Evolutionary conservation across 2,797 vertebrate genomes (phyloP), one percentile per base, ranked within the genome.

Genomic region (Anas acuta): DNA sequence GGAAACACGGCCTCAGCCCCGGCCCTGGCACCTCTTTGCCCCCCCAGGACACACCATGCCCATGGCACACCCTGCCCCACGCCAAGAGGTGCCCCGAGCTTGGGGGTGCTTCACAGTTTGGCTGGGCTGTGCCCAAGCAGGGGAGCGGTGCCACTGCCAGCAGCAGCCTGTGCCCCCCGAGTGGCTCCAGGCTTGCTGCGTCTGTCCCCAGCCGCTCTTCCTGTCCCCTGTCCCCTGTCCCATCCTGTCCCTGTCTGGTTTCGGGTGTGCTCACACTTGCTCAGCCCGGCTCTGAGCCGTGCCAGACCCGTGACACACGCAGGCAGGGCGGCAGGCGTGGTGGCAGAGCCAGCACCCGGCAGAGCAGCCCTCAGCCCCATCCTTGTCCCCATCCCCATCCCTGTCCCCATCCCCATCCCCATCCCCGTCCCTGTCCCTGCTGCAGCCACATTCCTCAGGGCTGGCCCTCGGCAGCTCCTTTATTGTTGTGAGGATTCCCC

Each of bases 1-100:
- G 18, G 22, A 83, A 83, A 62, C 0, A 3, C 47, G 6, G 25
- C 32, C 0, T 0, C 1, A 0, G 1, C 14, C 54, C 51, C 41
- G 39, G 14, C 32, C 54, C 70, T 12, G 53, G 54, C 58, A 20
- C 26, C 39, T 60, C 37, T 47, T 77, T n/a, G 1, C 10, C 26
- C 19, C 9, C 7, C 26, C 2, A 18, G 4, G 25, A 11, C 8
- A 21, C 33, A 1, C 53, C 35, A 23, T 47, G n/a, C 18, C n/a
- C 4, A n/a, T 1, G 1, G 47, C 41, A 53, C 15, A 6, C 14
- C 22, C 69, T 35, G 30, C 13, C 28, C 0, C 4, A 19, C 20
- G 8, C 13, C 70, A 28, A 73, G 49, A 87, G 66, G 30, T 69
- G 80, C 43, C 19, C 77, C 3, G 41, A 89, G 60, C 62, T 56